Base-by-base conservation (phyloP, 2,113 vertebrate genomes). In the Tylochromis polylepis region DNA sequence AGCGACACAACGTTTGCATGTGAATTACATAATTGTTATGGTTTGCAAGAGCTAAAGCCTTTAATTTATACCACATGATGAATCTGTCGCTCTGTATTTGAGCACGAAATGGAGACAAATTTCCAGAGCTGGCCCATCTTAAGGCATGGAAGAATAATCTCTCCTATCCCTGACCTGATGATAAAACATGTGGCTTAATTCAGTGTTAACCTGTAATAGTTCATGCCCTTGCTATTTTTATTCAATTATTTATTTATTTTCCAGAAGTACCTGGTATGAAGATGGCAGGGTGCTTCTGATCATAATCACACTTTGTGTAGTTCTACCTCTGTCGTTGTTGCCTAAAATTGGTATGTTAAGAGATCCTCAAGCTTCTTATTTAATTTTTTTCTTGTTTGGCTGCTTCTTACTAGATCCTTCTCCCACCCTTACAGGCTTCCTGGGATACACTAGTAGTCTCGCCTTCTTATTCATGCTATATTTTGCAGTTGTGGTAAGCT, bases 371-470 rank as follows among this genome's bases (percentile, higher is more conserved):
- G 3, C 5, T 3, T 3, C 15, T 34, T 67, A 24, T 72, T 20
- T 4, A 27, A 27, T 24, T 41, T 22, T 9, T 36, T 49, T 15
- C 4, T 22, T n/a, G 59, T 22, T 0, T 78, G 15, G 29, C 29
- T 31, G 14, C 27, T 62, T 78, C 24, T 90, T 56, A 83, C 15
- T n/a, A 41, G 29, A 31, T 49, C 11, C 82, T 16, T 96, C 94
- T 95, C 90, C 94, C 15, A 0, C 95, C 93, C 81, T 96, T 94
- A 93, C 95, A 99, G 99, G 98, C 91, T 99, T 99, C 96, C 97
- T 99, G 94, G 97, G 98, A 93, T 99, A 98, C 96, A 98, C 97
- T 94, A 99, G 98, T 95, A 97, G 98, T 96, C 92, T 99, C 81
- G 97, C 98, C 93, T 98, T 98, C 96, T 92, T 98, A 95, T 98